Base-by-base conservation (phyloP, 2,113 vertebrate species). In the Parotia lawesii region DNA sequence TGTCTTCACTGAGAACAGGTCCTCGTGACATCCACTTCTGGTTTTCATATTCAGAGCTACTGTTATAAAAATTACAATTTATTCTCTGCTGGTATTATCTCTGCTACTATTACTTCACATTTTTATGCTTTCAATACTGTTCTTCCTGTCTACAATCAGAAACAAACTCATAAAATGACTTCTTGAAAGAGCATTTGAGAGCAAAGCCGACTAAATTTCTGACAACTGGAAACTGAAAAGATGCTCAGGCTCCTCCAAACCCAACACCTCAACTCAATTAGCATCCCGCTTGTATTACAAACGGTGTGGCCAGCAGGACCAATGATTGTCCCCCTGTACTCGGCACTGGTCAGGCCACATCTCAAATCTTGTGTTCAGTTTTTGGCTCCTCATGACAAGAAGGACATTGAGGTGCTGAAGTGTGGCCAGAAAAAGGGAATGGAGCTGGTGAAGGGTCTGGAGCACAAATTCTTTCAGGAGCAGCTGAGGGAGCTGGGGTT, bases 331-430 rank as follows among this genome's bases (percentile, higher is more conserved):
- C 12, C 6, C 31, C 12, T 51, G 64, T 15, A 35, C 64, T 71
- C 0, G 0, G 10, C 38, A 57, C 10, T 40, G 20, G 29, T 24
- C 21, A 58, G 29, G n/a, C 28, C 4, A 9, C 56, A 31, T 10
- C 33, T 62, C 35, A 10, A 62, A 18, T 33, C 18, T 8, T 33
- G 14, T 21, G 31, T 22, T 33, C 61, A 56, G 54, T 50, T 81
- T 44, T 69, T 58, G 23, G 16, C 23, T 31, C 37, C 23, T 61
- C 20, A 23, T 25, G 31, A 16, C 35, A 62, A 22, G 42, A 54
- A 31, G 15, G 10, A 27, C 22, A 8, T 3, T 18, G 42, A 77
- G 28, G 33, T 33, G 37, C 25, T 71, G 23, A 6, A 37, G 10
- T 0, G 0, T 4, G 23, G 31, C 33, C 15, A 17, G 33, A 45